Evolutionary conservation across 1,140 invertebrate genomes (phyloP).

Genomic region (Drosophila nasuta): DNA sequence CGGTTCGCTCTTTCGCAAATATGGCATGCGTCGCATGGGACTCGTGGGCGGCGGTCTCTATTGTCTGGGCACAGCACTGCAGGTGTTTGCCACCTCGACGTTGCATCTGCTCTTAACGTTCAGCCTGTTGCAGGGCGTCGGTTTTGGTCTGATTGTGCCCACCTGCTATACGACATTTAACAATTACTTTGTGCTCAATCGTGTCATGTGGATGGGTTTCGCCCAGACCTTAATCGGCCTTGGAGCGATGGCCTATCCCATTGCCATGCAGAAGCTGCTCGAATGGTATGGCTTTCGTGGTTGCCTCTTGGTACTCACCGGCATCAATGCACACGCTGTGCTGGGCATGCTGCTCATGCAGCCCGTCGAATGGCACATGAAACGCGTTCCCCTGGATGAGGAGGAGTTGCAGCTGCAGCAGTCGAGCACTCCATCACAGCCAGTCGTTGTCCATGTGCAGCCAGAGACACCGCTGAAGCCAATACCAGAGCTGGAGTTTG

Average conservation of each 20-base stretch:
- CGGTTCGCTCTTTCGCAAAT: slow-evolving; percentile 86
- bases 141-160: slow-evolving; percentile 87
- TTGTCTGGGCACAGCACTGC: slow-evolving; percentile 85
- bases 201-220: slow-evolving; percentile 87
- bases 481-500: slow-evolving; percentile 37
- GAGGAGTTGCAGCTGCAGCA: slow-evolving; percentile 82
- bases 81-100: slow-evolving; percentile 86
- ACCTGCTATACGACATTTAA: slow-evolving; percentile 87
- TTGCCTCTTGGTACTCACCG: slow-evolving; percentile 87
- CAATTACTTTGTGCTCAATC: slow-evolving; percentile 86
- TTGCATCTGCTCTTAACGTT: slow-evolving; percentile 86
- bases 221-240: slow-evolving; percentile 87
- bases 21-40: slow-evolving; percentile 86
- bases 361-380: slow-evolving; percentile 89
- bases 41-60: slow-evolving; percentile 86
- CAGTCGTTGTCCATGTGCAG: slow-evolving; percentile 53
- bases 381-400: slow-evolving; percentile 79
- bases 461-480: slow-evolving; percentile 59
- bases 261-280: slow-evolving; percentile 86
- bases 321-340: slow-evolving; percentile 87
- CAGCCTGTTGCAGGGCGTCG: slow-evolving; percentile 87
- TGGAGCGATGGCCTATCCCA: slow-evolving; percentile 87
- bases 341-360: slow-evolving; percentile 88
- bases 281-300: slow-evolving; percentile 87
- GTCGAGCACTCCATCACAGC: not conserved